These are phyloP conservation scores for Eulithis prunata DNA, from an alignment of 2,888 invertebrate genomes.

Conservation along the genomic window DNA sequence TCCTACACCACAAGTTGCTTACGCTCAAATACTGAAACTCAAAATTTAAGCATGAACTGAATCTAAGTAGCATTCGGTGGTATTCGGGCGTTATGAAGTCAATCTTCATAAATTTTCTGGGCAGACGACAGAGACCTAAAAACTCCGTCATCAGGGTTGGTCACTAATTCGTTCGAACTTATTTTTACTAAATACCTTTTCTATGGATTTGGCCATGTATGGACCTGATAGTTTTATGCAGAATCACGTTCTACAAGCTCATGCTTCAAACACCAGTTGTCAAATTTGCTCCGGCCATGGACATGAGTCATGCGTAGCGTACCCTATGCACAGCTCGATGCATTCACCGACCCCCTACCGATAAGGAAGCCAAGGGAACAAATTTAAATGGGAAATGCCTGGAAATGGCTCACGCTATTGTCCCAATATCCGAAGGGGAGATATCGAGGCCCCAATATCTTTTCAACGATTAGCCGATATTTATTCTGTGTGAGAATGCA, in stretches of 20 bases:
- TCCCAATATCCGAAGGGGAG: conserved; percentile 72
- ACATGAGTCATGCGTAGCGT: conserved; percentile 53
- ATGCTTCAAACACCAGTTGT: conserved; percentile 9
- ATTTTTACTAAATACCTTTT: no score
- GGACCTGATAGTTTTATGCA: not conserved
- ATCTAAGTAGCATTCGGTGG: no score
- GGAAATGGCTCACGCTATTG: conserved; percentile 80
- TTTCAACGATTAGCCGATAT: conserved; percentile 71
- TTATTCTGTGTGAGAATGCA: conserved; percentile 74
- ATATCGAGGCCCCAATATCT: conserved; percentile 69
- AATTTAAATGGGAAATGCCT: conserved; percentile 80
- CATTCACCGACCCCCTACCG: conserved; percentile 57
- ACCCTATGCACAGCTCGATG: conserved; percentile 49
- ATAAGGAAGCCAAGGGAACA: conserved; percentile 75
- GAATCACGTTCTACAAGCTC: conserved; percentile 3
- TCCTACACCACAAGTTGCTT: no score
- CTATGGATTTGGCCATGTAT: no score
- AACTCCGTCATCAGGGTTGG: no score
- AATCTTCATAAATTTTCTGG: no score
- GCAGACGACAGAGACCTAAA: no score
- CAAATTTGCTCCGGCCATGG: conserved; percentile 37
- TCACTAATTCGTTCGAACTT: no score
- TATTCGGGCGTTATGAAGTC: no score
- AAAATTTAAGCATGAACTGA: no score
- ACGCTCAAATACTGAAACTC: no score